Percentiles rank a stretch among this genome's conserved stretches.
phyloP scores from a whole-genome alignment of 1,140 invertebrate species.

The Daktulosphaira vitifoliae region DNA sequence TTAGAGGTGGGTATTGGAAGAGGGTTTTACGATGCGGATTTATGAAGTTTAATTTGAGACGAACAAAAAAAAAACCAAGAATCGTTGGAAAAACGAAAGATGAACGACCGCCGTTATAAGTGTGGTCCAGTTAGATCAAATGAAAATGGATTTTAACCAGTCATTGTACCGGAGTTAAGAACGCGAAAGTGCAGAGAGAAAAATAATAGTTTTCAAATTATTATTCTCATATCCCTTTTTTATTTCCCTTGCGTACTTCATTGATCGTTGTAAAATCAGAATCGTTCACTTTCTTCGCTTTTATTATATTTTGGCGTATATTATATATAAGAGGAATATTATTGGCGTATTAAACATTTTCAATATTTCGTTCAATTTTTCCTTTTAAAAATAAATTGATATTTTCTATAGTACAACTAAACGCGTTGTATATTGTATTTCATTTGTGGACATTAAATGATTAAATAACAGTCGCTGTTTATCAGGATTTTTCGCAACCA shows the following conservation, averaged over 20 bases:
- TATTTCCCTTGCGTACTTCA: background rate
- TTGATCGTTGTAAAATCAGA: too few relatives aligned
- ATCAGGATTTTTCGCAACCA: too few relatives aligned
- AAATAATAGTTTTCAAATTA: slow-evolving; percentile 18
- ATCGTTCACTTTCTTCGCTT: too few relatives aligned
- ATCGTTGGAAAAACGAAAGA: slow-evolving; percentile 22
- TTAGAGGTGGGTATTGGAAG: background rate
- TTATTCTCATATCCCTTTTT: background rate
- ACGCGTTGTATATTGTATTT: too few relatives aligned
- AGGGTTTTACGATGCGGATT: slow-evolving; percentile 28
- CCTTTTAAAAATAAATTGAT: too few relatives aligned
- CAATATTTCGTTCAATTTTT: too few relatives aligned
- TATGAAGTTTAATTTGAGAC: slow-evolving; percentile 33
- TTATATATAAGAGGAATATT: too few relatives aligned
- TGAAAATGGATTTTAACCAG: slow-evolving; percentile 29
- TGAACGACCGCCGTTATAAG: slow-evolving; percentile 19
- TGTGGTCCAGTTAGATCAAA: background rate
- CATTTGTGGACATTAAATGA: too few relatives aligned
- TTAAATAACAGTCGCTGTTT: too few relatives aligned
- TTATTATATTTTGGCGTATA: too few relatives aligned
- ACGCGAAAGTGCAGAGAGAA: background rate
- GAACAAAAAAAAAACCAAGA: slow-evolving; percentile 26
- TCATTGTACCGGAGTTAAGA: slow-evolving; percentile 18
- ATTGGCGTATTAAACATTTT: too few relatives aligned
- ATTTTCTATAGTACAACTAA: too few relatives aligned